phyloP scores from a whole-genome alignment of 2,888 invertebrate genomes.

The Physocephala rufipes region DNA sequence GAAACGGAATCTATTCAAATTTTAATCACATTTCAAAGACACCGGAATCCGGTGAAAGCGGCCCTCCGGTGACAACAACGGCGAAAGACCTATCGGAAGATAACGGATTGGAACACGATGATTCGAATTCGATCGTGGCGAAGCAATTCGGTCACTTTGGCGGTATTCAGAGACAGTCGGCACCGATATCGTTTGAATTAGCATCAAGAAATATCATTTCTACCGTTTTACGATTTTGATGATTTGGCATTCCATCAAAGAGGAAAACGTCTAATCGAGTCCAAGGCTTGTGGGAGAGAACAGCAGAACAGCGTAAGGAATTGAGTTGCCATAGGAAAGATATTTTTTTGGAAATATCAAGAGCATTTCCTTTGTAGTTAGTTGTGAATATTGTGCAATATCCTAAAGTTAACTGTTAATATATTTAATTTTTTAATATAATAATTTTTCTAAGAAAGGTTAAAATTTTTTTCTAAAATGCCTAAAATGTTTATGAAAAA shows the following conservation, averaged over 20 bases:
- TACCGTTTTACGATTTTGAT: constrained; percentile 29
- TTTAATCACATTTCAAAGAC: constrained; percentile 34
- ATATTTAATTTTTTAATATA: no score
- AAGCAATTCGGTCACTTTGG: constrained; percentile 13
- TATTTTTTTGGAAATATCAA: no score
- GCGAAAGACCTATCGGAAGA: not conserved
- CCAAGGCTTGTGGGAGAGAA: no score
- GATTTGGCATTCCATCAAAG: constrained; percentile 45
- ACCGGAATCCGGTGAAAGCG: no score
- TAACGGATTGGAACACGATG: not conserved
- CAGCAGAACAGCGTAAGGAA: constrained; percentile 17
- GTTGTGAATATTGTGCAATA: no score
- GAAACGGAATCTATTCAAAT: constrained; percentile 43
- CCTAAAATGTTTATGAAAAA: no score
- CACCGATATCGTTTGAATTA: constrained; percentile 37
- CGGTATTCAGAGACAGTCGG: constrained; percentile 37
- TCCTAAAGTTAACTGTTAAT: no score
- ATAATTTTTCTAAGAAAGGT: no score
- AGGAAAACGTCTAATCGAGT: constrained; percentile 33
- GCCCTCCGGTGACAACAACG: no score
- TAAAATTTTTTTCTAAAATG: no score
- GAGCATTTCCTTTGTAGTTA: no score
- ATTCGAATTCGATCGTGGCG: not conserved
- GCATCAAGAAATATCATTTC: constrained; percentile 43
- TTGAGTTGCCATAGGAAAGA: constrained; percentile 34